Conservation (phyloP, 2,113 vertebrate species). For the Scalopus aquaticus region DNA sequence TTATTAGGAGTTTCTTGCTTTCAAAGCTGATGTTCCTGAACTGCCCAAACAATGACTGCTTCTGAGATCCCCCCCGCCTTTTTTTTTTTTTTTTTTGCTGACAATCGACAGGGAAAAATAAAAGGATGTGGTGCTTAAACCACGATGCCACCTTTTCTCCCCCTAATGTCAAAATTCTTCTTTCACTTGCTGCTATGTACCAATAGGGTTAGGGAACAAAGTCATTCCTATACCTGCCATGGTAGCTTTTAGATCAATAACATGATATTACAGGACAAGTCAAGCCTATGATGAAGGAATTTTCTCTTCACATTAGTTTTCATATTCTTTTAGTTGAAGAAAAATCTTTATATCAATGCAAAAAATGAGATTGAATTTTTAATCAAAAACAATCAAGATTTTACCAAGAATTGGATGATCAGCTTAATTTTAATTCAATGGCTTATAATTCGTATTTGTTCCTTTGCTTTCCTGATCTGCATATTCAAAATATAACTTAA, state of each 20-base stretch:
- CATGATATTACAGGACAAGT: background rate
- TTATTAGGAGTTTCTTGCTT: background rate
- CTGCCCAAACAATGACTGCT: background rate
- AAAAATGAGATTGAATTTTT: slow-evolving; percentile 30
- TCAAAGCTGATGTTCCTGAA: background rate
- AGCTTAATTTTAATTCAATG: background rate
- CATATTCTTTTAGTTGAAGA: background rate
- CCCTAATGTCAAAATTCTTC: background rate
- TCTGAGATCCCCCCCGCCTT: background rate
- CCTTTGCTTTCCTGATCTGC: background rate
- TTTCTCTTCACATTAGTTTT: background rate
- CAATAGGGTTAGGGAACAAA: background rate
- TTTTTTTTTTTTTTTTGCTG: background rate
- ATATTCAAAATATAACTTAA: background rate
- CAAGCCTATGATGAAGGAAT: background rate
- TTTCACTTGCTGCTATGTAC: background rate
- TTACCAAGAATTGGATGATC: background rate
- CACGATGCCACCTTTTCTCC: background rate
- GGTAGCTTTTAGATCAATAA: background rate
- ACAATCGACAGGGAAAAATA: background rate
- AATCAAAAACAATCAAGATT: background rate
- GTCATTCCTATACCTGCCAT: background rate
- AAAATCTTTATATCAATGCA: background rate
- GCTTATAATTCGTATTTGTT: background rate
- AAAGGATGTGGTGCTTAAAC: background rate